Percentiles rank a stretch among this genome's conserved stretches.
phyloP scores from a whole-genome alignment of 1,140 invertebrate species.

The Zaprionus africanus region DNA sequence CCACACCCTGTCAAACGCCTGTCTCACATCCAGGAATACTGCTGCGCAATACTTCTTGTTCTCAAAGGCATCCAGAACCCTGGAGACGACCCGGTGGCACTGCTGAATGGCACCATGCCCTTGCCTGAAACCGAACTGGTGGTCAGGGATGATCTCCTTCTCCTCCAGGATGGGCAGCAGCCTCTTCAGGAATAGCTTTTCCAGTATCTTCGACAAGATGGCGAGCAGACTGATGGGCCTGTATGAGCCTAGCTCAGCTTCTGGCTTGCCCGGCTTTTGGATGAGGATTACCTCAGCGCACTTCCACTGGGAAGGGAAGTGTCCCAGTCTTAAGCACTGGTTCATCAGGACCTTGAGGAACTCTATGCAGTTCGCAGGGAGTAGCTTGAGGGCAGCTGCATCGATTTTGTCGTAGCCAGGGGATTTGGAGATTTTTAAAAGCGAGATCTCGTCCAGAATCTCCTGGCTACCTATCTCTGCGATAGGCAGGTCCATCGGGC shows the following conservation, averaged over 20 bases:
- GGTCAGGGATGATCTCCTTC: background rate
- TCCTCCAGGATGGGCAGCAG: conserved; percentile 1
- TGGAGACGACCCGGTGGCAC: conserved; percentile 1
- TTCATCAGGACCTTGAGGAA: conserved; percentile 1
- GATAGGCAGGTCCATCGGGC: conserved; percentile 26
- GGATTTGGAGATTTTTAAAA: conserved; percentile 5
- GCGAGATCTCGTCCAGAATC: background rate
- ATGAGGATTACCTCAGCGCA: conserved; percentile 18
- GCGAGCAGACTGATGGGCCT: conserved; percentile 18
- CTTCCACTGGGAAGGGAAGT: conserved; percentile 28
- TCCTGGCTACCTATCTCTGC: background rate
- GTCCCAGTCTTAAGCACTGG: background rate
- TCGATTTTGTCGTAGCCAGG: conserved; percentile 30
- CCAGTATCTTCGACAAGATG: conserved; percentile 17
- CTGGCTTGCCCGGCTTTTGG: conserved; percentile 4
- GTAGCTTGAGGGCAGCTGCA: background rate
- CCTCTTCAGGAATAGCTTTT: conserved; percentile 5
- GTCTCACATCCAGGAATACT: too few species aligned
- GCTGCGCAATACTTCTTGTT: background rate
- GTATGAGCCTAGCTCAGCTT: background rate
- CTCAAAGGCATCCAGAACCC: background rate
- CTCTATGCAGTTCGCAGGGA: conserved; percentile 4
- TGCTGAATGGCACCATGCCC: background rate
- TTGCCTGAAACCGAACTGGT: conserved; percentile 13
- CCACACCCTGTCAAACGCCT: background rate